A percentile compares a stretch with the other conserved stretches of the same genome.
Conservation (phyloP, 2,113 vertebrate species). For the Chelonoidis abingdonii region DNA sequence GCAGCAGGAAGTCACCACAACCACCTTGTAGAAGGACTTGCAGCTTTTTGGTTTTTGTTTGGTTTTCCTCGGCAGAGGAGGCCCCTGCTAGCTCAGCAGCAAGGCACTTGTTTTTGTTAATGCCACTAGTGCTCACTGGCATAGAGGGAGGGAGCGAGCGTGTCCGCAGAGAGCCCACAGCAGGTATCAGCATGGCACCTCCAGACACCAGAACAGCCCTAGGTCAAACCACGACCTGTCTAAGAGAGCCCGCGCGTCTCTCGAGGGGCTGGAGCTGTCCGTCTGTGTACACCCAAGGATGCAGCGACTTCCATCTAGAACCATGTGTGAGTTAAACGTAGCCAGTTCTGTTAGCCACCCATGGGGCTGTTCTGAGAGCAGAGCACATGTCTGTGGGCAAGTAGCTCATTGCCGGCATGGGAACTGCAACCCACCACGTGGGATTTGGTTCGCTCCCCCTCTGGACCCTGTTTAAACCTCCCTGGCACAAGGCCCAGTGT, state of each 20-base stretch:
- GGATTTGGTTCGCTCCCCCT: not conserved
- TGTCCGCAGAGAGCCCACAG: rapidly evolving
- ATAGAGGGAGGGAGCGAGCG: rapidly evolving
- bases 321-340: rapidly evolving
- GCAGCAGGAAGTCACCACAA: rapidly evolving
- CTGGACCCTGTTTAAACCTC: rapidly evolving
- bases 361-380: too few species aligned
- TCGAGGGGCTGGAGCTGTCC: not conserved
- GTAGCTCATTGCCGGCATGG: not conserved
- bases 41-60: rapidly evolving
- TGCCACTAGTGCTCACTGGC: rapidly evolving
- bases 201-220: not conserved
- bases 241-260: not conserved
- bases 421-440: not conserved
- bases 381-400: rapidly evolving
- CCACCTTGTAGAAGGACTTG: not conserved
- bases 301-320: not conserved
- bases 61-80: not conserved
- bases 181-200: not conserved
- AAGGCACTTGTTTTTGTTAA: not conserved
- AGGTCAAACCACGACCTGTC: not conserved
- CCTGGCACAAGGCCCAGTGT: not conserved
- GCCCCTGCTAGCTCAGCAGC: rapidly evolving
- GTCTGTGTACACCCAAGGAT: too few species aligned
- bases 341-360: not conserved